Base-by-base conservation (phyloP, 2,797 vertebrate genomes). In the Acipenser transmontanus region DNA sequence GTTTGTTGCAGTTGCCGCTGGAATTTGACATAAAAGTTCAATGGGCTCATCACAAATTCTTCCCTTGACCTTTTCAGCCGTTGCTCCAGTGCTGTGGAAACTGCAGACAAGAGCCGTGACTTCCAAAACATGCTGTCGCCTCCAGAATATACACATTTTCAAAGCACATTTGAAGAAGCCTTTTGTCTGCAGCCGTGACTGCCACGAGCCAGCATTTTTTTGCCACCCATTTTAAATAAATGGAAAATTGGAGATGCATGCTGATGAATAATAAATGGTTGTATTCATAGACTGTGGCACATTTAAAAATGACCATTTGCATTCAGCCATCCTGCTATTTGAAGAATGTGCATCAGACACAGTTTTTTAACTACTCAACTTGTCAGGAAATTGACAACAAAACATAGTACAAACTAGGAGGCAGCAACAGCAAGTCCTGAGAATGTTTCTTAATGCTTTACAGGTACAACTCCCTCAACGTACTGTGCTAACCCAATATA, bases 171-270 rank as follows among this genome's bases (percentile, higher is more conserved):
- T 73, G 69, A 82, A 86, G 68, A 12, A 52, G 50, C 69, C 65
- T 59, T 74, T 82, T 86, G 79, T 84, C 70, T 66, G 61, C 5
- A 68, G 66, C 70, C 70, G 67, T 72, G 51, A 61, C 68, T 78
- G 82, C 81, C 84, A 84, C 75, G 71, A 73, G 82, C 71, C 77
- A 66, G 71, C 80, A 83, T 83, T 81, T 78, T 79, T 80, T 79
- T 78, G 66, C 80, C 77, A 73, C 81, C 81, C 80, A 84, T 80
- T 80, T 80, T 84, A 87, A 72, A 82, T 76, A 84, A 85, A 83
- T 74, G 68, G 77, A 72, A 69, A 66, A 47, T 52, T 54, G 20
- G 47, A 66, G 60, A 6, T 47, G 17, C 17, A 34, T 61, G 47
- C 34, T 6, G 54, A 8, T 47, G 1, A 14, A 34, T 9, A 59